Percentiles rank a stretch among this genome's conserved stretches.
phyloP scores from a whole-genome alignment of 2,797 vertebrate genomes.

The Acrossocheilus wenchowensis region DNA sequence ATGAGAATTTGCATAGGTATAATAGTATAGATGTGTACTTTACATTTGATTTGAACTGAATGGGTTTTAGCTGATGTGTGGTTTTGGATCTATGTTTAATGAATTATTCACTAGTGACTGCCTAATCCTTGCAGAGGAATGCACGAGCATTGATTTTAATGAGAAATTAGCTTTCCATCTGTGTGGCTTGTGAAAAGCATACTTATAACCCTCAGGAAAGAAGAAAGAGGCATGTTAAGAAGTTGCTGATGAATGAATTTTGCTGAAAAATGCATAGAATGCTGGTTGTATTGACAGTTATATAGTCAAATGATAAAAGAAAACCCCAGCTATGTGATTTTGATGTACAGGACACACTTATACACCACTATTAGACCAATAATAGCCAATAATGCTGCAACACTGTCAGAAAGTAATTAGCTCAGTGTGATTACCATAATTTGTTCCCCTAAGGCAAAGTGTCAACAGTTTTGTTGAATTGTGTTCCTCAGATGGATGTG shows the following conservation, averaged over 20 bases:
- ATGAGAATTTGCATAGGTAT: neutral
- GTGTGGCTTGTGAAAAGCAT: slow-evolving; percentile 5
- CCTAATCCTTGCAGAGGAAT: slow-evolving; percentile 1
- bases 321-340: neutral
- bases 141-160: slow-evolving; percentile 16
- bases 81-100: neutral
- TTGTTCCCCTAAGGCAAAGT: neutral
- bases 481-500: neutral
- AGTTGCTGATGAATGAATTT: neutral
- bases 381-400: neutral
- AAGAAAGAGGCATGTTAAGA: neutral
- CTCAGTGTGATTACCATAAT: neutral
- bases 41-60: neutral
- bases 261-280: neutral
- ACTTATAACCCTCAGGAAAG: slow-evolving; percentile 11
- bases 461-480: neutral
- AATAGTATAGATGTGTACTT: neutral
- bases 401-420: neutral
- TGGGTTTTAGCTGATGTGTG: neutral
- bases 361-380: neutral
- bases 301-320: neutral
- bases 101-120: neutral
- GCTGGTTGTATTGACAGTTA: neutral
- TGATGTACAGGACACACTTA: neutral
- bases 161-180: slow-evolving; percentile 34